These are phyloP conservation scores for Haliclona indistincta DNA, from an alignment of 37 sponge, comb jelly and placozoan species.

Conservation along the genomic window DNA sequence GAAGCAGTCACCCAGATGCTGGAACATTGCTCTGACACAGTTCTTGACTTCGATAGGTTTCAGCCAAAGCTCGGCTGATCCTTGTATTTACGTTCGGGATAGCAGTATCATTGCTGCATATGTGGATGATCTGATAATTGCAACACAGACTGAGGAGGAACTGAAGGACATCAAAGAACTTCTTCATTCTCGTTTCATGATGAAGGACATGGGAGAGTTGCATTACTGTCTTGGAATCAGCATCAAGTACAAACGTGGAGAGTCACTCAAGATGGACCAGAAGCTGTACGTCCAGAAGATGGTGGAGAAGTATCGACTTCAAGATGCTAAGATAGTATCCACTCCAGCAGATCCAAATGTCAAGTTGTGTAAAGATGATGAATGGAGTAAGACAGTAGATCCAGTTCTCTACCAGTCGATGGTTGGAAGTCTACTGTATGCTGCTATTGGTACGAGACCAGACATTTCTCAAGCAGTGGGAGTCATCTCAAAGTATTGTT, in stretches of 20 bases:
- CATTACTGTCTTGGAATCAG: constrained; percentile 51
- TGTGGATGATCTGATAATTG: constrained; percentile 47
- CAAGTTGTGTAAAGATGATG: constrained; percentile 48
- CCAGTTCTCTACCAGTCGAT: constrained; percentile 32
- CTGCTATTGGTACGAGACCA: constrained; percentile 22
- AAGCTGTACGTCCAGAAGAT: constrained; percentile 31
- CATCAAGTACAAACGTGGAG: constrained; percentile 7
- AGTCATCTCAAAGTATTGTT: constrained; percentile 26
- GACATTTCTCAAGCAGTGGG: constrained; percentile 59
- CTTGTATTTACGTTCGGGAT: constrained; percentile 23
- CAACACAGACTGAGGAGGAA: constrained; percentile 18
- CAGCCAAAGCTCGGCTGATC: constrained; percentile 40
- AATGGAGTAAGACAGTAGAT: constrained; percentile 29
- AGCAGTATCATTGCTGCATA: constrained; percentile 34
- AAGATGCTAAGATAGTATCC: constrained; percentile 39
- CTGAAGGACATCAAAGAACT: constrained; percentile 29
- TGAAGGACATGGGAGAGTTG: constrained; percentile 60
- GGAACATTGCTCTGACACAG: not conserved
- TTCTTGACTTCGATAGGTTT: not conserved
- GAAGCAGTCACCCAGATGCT: constrained; percentile 3
- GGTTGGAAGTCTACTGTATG: constrained; percentile 44
- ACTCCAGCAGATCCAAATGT: constrained; percentile 39
- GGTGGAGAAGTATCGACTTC: constrained; percentile 23
- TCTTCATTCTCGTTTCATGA: constrained; percentile 22
- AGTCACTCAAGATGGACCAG: constrained; percentile 21